Conservation (phyloP, 1,140 invertebrate species). For the Heterodera schachtii region DNA sequence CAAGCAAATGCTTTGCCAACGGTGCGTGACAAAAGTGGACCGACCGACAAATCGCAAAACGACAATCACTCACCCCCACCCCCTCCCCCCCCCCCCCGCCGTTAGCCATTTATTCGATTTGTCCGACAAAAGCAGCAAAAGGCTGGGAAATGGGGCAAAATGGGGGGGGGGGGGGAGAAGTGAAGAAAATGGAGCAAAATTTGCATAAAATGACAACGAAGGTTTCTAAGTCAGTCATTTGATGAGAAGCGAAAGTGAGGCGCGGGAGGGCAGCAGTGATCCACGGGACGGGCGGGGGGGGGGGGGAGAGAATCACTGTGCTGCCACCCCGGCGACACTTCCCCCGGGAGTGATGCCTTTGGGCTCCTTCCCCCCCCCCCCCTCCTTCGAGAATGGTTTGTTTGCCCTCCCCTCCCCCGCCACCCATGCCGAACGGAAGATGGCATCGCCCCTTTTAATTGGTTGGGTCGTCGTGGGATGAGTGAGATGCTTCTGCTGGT, state of each 20-base stretch:
- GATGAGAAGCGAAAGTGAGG: neutral
- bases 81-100: too few relatives aligned
- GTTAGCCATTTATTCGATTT: neutral
- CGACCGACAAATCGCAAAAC: too few relatives aligned
- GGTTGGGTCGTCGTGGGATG: neutral
- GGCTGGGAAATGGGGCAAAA: too few relatives aligned
- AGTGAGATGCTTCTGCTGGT: neutral
- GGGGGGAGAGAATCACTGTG: neutral
- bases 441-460: neutral
- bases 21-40: constrained; percentile 5
- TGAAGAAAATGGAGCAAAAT: constrained; percentile 9
- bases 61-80: neutral
- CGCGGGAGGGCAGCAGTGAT: neutral
- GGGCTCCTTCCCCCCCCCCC: too few relatives aligned
- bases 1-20: neutral
- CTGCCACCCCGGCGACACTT: neutral
- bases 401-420: neutral
- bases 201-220: neutral
- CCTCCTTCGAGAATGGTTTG: neutral
- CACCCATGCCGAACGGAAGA: neutral
- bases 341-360: neutral
- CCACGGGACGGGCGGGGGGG: neutral
- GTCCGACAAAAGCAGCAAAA: neutral
- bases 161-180: neutral
- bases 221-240: neutral